phyloP scores from a whole-genome alignment of 2,888 invertebrate species.

The Nomada lathburiana region DNA sequence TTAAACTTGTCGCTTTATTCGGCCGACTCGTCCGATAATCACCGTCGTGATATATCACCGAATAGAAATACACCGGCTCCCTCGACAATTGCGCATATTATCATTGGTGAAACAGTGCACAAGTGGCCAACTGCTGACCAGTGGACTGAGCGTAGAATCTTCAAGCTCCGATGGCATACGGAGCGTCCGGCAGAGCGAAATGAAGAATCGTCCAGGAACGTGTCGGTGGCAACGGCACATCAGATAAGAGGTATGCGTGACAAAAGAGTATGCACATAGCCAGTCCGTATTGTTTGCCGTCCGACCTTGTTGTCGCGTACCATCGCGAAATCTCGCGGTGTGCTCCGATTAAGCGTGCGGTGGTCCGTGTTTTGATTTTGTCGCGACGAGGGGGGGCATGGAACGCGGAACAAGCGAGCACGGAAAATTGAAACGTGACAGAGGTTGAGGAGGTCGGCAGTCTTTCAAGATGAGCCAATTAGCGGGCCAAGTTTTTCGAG shows the following conservation, averaged over 20 bases:
- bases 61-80: too few species aligned
- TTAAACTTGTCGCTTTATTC: too few species aligned
- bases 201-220: conserved; percentile 19
- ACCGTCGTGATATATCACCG: background rate
- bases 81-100: too few species aligned
- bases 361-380: conserved; percentile 29
- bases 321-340: background rate
- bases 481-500: conserved; percentile 52
- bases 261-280: background rate
- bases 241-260: conserved; percentile 43
- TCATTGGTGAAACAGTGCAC: conserved; percentile 1
- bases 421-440: conserved; percentile 11
- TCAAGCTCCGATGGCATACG: background rate
- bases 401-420: conserved; percentile 6
- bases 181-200: background rate
- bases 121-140: background rate
- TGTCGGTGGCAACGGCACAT: conserved; percentile 1
- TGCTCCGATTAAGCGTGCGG: background rate
- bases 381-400: background rate
- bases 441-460: conserved; percentile 35
- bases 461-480: conserved; percentile 69
- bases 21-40: background rate
- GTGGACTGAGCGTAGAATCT: background rate
- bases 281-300: background rate
- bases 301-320: background rate